Evolutionary conservation across 2,113 vertebrate genomes (phyloP).

Genomic region (Bujurquina vittata): DNA sequence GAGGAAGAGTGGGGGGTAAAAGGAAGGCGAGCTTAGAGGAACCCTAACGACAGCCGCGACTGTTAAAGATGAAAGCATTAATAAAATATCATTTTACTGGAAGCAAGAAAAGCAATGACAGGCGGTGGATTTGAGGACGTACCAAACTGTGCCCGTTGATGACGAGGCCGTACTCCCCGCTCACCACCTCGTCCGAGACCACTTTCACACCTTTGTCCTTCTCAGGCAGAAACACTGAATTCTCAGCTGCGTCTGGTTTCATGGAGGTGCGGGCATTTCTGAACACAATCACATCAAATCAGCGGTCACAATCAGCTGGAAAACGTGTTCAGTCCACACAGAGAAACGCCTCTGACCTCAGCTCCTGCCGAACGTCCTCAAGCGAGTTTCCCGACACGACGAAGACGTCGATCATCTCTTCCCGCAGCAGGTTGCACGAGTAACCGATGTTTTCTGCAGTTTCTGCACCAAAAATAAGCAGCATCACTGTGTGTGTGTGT

Average conservation of each 20-base stretch:
- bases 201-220: slow-evolving; percentile 56
- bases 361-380: slow-evolving; percentile 83
- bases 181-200: slow-evolving; percentile 83
- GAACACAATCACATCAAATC: neutral
- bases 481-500: neutral
- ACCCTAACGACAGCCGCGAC: no score
- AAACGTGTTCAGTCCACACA: neutral
- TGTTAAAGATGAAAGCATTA: neutral
- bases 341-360: slow-evolving; percentile 81
- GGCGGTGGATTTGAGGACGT: neutral
- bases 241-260: slow-evolving; percentile 76
- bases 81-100: no score
- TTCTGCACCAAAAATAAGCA: slow-evolving; percentile 75
- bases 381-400: slow-evolving; percentile 81
- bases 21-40: neutral
- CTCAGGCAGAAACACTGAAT: slow-evolving; percentile 67
- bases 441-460: slow-evolving; percentile 96
- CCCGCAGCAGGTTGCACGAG: slow-evolving; percentile 89
- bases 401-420: slow-evolving; percentile 92
- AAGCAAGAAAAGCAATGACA: neutral
- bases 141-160: slow-evolving; percentile 96
- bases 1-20: neutral
- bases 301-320: neutral
- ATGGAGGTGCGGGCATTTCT: slow-evolving; percentile 87
- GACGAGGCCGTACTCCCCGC: slow-evolving; percentile 88